phyloP scores from a whole-genome alignment of 2,797 vertebrate species.

The Aselliscus stoliczkanus region DNA sequence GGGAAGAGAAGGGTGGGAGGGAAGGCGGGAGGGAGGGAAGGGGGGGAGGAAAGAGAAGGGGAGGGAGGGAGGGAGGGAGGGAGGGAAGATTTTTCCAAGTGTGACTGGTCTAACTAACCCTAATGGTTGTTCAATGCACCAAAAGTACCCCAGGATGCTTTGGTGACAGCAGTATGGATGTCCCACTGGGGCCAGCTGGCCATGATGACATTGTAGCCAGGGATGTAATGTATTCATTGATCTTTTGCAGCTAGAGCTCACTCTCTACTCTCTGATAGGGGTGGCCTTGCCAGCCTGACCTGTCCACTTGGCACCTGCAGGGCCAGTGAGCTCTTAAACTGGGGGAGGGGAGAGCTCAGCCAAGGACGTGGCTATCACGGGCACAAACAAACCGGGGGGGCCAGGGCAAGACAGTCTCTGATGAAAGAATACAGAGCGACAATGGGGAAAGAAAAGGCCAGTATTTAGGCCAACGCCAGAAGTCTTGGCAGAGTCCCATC shows the following conservation, averaged over 20 bases:
- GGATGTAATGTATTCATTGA: rapidly evolving
- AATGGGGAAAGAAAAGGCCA: background rate
- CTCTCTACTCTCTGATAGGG: rapidly evolving
- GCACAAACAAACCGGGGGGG: background rate
- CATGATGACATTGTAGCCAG: background rate
- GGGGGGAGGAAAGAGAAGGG: too few relatives aligned
- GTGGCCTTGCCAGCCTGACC: background rate
- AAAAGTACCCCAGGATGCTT: background rate
- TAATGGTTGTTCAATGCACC: rapidly evolving
- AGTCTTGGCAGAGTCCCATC: rapidly evolving
- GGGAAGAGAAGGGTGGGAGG: too few relatives aligned
- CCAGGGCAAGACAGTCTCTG: rapidly evolving
- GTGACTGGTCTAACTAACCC: background rate
- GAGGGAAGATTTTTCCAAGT: background rate
- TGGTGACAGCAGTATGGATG: background rate
- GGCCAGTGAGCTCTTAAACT: background rate
- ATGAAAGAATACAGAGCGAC: background rate
- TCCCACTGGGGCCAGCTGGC: background rate
- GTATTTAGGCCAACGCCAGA: background rate
- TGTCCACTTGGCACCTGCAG: rapidly evolving
- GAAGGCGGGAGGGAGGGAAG: too few relatives aligned
- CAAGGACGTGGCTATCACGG: background rate
- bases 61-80: background rate
- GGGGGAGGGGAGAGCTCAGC: background rate
- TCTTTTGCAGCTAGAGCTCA: rapidly evolving